Base-by-base conservation (phyloP, 2,113 vertebrate genomes). In the Charina bottae region DNA sequence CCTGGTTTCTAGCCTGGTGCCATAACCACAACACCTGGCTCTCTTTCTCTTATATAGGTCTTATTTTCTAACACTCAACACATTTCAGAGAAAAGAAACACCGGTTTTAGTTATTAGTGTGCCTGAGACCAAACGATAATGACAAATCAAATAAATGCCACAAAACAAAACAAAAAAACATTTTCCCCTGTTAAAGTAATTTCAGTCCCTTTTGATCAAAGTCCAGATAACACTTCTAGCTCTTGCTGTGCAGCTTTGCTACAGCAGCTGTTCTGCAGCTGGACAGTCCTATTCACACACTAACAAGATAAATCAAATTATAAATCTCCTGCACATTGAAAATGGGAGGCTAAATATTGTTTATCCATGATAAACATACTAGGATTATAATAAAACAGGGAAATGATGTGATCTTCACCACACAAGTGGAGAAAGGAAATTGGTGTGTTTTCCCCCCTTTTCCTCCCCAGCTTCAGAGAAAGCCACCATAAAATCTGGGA, bases 201-300 rank as follows among this genome's bases (percentile, higher is more conserved):
- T 88, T 88, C 55, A 9, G 4, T 64, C 56, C 33, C 21, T 62
- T 89, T 54, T 42, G 12, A 64, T 64, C 17, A 64, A 64, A 28
- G n/a, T 62, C 46, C 42, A 55, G n/a, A 33, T 64, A 37, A 85
- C 62, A 42, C 49, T 28, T 64, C 78, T 55, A 17, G 46, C 56
- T 60, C 72, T 49, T 62, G 56, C 42, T 62, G 21, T 88, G 46
- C 83, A 24, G 72, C 55, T 53, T 84, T 55, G 46, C 33, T 26
- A 37, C 23, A 89, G 49, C 91, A 92, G 87, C 53, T 92, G 87
- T 33, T 85, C 56, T 26, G 19, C 87, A 92, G 91, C 91, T 89
- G 58, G 7, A 89, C 8, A 49, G 23, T 55, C 19, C 87, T 83
- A 54, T 33, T 55, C 37, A 12, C 62, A 56, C 85, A 91, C 87